These are phyloP conservation scores for Gallinago solitaria DNA, from an alignment of 2,797 vertebrate genomes.

Conservation along the genomic window DNA sequence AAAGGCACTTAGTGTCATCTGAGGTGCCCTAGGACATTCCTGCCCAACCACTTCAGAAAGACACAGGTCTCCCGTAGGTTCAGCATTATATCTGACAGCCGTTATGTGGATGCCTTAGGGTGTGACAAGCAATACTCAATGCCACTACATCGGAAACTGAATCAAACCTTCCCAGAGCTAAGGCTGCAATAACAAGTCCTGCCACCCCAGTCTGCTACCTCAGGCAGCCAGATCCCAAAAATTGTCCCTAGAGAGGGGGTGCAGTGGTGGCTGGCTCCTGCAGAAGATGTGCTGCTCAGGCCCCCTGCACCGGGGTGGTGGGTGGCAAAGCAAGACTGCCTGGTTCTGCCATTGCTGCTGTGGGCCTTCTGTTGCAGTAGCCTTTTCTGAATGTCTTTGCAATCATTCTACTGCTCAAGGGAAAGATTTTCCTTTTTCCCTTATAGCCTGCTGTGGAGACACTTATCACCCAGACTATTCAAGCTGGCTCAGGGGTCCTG, in stretches of 20 bases:
- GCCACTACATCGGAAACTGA: background rate
- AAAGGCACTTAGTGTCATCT: conserved; percentile 26
- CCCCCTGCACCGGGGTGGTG: accelerated
- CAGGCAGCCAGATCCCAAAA: background rate
- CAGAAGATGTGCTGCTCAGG: background rate
- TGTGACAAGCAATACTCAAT: background rate
- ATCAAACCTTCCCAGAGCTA: background rate
- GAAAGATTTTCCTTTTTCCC: conserved; percentile 18
- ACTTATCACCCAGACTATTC: conserved; percentile 15
- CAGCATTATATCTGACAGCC: background rate
- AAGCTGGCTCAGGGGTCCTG: conserved; percentile 12
- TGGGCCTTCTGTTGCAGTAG: background rate
- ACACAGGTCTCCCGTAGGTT: conserved; percentile 10
- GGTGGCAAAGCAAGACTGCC: background rate
- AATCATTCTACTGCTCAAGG: background rate
- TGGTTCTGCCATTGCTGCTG: background rate
- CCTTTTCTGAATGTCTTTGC: background rate
- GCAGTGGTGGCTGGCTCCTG: accelerated
- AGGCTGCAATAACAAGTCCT: background rate
- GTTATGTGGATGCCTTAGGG: conserved; percentile 7
- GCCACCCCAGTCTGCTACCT: background rate
- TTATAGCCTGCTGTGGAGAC: background rate
- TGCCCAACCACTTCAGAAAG: conserved; percentile 21
- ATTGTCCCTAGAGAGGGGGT: background rate
- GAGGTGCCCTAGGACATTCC: conserved; percentile 27